These are phyloP conservation scores for Acleris cristana DNA, from an alignment of 2,888 invertebrate genomes.

Conservation along the genomic window DNA sequence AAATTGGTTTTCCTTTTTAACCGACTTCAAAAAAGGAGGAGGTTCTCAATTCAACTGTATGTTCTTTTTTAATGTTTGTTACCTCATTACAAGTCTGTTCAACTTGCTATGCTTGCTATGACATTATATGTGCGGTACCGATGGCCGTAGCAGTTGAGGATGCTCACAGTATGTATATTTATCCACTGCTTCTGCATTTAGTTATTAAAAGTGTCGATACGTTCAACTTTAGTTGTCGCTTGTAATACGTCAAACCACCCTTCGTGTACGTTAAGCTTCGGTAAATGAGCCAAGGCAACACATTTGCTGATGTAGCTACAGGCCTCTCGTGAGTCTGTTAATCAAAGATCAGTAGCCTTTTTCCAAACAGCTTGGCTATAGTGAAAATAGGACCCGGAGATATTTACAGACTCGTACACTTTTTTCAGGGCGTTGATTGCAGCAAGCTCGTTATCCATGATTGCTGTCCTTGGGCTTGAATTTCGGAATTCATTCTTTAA, in stretches of 20 bases:
- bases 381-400: background rate
- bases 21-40: too few relatives aligned
- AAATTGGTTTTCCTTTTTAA: background rate
- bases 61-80: too few relatives aligned
- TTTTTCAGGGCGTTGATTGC: background rate
- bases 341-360: background rate
- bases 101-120: background rate
- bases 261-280: background rate
- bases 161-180: background rate
- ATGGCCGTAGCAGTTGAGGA: background rate
- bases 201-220: background rate
- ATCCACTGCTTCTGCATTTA: background rate
- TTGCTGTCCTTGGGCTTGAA: too few relatives aligned
- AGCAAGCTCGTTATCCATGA: too few relatives aligned
- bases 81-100: background rate
- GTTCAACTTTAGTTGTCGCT: background rate
- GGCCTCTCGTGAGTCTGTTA: background rate
- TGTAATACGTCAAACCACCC: background rate
- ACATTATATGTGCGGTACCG: background rate
- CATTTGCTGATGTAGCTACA: background rate
- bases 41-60: too few relatives aligned
- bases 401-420: background rate
- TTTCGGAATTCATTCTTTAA: too few relatives aligned
- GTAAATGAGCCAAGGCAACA: background rate
- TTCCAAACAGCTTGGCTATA: background rate